Evolutionary conservation across 2,797 vertebrate species (phyloP), one percentile per base, ranked within the genome.

Genomic region (Chelmon rostratus): DNA sequence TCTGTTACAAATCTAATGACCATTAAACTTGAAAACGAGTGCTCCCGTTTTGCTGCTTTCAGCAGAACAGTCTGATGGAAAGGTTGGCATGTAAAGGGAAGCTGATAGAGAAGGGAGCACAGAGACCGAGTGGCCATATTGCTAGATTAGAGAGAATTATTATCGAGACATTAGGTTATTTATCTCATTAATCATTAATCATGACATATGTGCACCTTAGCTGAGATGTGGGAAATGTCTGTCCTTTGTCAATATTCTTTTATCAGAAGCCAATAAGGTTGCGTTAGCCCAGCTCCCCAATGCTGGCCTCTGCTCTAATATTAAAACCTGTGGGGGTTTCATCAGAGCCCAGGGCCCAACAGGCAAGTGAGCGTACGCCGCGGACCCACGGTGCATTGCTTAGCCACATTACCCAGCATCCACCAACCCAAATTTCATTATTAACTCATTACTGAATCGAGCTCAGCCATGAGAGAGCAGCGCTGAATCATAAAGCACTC

Each of bases 361-460:
- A 82, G 91, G 89, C 85, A 94, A 94, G 91, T 87, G 95, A 95
- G 92, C 87, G 90, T 78, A 88, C 46, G 73, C 87, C 61, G 58
- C 16, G 81, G 83, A 88, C 79, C 86, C 88, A 82, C 83, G 88
- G 76, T 80, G 93, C 89, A 94, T 95, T 94, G 92, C 93, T 96
- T 93, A 95, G 91, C 91, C 94, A 93, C 95, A 96, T 96, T 95
- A 96, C 85, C 93, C 92, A 91, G 90, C 87, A 79, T 82, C 83
- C 91, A 91, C 93, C 91, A 86, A 90, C 82, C 94, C 93, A 94
- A 96, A 93, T 94, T 88, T 93, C 93, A 96, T 96, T 96, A 96
- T 86, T 91, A 79, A 92, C 95, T 95, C 92, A 97, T 97, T 96
- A 96, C 90, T 91, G 92, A 82, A 84, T 85, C 62, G 73, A 93